A percentile compares a stretch with the other conserved stretches of the same genome.
phyloP scores from a whole-genome alignment of 2,797 vertebrate species.

The Sebastiscus tertius region DNA sequence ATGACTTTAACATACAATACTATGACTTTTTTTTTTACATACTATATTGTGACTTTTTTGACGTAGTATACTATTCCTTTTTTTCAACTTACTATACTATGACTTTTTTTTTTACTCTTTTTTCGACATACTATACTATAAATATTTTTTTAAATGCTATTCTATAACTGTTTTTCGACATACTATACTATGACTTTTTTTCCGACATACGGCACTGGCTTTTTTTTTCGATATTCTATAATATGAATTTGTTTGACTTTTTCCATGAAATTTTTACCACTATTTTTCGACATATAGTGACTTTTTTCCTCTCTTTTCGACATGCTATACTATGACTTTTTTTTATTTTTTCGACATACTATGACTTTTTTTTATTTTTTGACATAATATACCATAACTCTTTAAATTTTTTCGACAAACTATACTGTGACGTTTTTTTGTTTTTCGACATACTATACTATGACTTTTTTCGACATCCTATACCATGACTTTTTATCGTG shows the following conservation, averaged over 20 bases:
- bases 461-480: background rate
- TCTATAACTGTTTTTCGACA: no score
- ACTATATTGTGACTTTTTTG: background rate
- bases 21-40: background rate
- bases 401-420: background rate
- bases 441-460: background rate
- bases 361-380: no score
- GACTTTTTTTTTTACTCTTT: background rate
- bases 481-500: background rate
- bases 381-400: no score
- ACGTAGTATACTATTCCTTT: background rate
- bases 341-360: no score
- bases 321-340: no score
- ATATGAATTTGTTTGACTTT: background rate
- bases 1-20: no score
- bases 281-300: no score
- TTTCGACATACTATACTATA: no score
- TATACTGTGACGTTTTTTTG: background rate
- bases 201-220: background rate
- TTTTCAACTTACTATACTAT: background rate
- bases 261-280: no score
- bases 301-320: no score
- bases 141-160: no score
- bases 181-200: background rate
- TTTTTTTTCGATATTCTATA: background rate